Evolutionary conservation across 2,113 vertebrate genomes (phyloP).

Genomic region (Calyptomena viridis): DNA sequence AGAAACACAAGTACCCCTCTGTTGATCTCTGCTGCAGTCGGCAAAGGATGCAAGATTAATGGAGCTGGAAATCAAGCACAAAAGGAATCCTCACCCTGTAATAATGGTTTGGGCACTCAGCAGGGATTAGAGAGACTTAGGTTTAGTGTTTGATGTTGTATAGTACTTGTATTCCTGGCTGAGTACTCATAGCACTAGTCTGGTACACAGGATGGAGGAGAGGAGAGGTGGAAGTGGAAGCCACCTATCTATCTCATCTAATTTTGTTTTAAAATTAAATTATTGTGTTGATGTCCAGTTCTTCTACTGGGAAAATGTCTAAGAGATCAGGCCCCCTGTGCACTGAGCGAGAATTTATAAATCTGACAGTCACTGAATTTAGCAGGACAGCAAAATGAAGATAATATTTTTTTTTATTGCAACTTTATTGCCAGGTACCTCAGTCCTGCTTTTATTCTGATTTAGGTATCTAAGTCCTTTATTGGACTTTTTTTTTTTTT

Average conservation of each 20-base stretch:
- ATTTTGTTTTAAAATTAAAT: background rate
- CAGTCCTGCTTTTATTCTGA: background rate
- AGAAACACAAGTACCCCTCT: background rate
- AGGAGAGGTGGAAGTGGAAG: background rate
- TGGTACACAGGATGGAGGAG: background rate
- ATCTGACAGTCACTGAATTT: background rate
- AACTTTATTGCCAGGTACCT: background rate
- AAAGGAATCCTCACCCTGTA: slow-evolving; percentile 15
- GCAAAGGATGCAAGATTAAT: slow-evolving; percentile 34
- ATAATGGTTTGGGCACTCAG: background rate
- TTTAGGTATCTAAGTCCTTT: background rate
- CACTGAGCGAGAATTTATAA: background rate
- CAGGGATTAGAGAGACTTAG: background rate
- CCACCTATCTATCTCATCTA: background rate
- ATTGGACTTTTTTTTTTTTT: background rate
- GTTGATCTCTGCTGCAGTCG: background rate
- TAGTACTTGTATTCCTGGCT: background rate
- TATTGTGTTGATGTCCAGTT: background rate
- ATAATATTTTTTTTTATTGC: background rate
- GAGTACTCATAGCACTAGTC: background rate
- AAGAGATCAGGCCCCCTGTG: background rate
- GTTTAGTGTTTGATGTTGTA: background rate
- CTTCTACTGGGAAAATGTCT: background rate
- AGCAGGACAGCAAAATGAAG: background rate
- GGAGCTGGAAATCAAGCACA: slow-evolving; percentile 26